Percentiles rank a stretch among this genome's conserved stretches.
Evolutionary conservation across 2,888 invertebrate genomes (phyloP).

Genomic region (Acrobasis consociella): DNA sequence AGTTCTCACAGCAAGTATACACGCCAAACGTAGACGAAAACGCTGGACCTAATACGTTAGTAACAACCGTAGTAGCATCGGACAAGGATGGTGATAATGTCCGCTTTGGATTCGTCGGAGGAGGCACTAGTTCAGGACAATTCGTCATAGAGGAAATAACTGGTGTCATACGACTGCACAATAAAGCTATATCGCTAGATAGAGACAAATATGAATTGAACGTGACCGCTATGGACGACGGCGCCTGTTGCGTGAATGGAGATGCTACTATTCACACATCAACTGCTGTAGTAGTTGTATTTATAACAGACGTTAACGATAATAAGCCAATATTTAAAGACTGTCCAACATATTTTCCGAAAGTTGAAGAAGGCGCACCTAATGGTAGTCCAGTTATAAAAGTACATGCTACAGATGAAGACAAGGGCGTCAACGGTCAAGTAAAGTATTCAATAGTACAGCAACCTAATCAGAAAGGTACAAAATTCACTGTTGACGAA

Average conservation of each 20-base stretch:
- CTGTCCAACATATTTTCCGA: constrained; percentile 95
- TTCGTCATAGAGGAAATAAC: constrained; percentile 98
- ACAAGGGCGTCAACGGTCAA: constrained; percentile 97
- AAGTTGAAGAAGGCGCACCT: constrained; percentile 96
- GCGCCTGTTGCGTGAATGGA: constrained; percentile 96
- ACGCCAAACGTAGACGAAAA: constrained; percentile 98
- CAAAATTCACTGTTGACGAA: constrained; percentile 97
- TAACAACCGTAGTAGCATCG: constrained; percentile 97
- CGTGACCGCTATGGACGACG: constrained; percentile 98
- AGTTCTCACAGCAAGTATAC: constrained; percentile 97
- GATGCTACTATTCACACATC: constrained; percentile 94
- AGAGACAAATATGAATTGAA: constrained; percentile 97
- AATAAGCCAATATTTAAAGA: constrained; percentile 98
- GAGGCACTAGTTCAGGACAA: constrained; percentile 94
- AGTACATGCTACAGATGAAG: constrained; percentile 96
- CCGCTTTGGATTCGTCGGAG: constrained; percentile 94
- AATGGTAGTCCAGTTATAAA: constrained; percentile 97
- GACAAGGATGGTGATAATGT: constrained; percentile 99
- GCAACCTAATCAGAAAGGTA: constrained; percentile 96
- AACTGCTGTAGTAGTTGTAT: constrained; percentile 97
- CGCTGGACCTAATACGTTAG: constrained; percentile 96
- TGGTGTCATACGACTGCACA: constrained; percentile 95
- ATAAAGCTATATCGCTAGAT: constrained; percentile 93
- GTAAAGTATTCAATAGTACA: constrained; percentile 98
- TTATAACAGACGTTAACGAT: constrained; percentile 98